These are phyloP conservation scores for Trachelus troglodyta DNA, from an alignment of 2,888 invertebrate genomes.

Conservation along the genomic window DNA sequence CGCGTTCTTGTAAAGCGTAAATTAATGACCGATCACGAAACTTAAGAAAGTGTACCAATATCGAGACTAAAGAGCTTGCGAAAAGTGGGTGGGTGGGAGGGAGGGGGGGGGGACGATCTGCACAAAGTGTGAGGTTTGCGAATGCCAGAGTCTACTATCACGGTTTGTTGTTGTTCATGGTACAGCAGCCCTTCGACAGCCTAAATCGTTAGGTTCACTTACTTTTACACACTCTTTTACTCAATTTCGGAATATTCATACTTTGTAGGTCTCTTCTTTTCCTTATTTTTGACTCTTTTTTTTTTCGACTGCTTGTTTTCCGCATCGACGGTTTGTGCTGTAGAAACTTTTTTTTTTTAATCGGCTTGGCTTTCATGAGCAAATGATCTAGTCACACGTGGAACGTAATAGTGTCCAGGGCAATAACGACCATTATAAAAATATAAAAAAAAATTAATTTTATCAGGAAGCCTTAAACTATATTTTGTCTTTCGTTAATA, in stretches of 20 bases:
- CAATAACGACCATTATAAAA: too few relatives aligned
- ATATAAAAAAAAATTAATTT: too few relatives aligned
- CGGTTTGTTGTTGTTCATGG: constrained; percentile 54
- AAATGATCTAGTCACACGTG: constrained; percentile 3
- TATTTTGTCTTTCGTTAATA: too few relatives aligned
- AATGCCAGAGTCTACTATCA: constrained; percentile 28
- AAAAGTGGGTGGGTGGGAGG: background rate
- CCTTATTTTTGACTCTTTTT: background rate
- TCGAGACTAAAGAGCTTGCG: constrained; percentile 27
- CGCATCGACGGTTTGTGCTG: background rate
- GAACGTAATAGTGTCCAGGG: too few relatives aligned
- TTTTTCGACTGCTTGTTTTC: background rate
- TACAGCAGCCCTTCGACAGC: constrained; percentile 57
- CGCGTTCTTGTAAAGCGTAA: background rate
- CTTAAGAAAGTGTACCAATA: constrained; percentile 1
- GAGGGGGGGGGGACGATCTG: constrained; percentile 11
- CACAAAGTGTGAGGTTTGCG: constrained; percentile 27
- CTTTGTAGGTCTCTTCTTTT: background rate
- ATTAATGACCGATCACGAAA: background rate
- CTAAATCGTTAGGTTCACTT: constrained; percentile 55
- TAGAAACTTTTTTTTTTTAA: background rate
- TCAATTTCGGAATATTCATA: too few relatives aligned
- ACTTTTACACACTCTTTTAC: too few relatives aligned
- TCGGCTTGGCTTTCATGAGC: background rate
- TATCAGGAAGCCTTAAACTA: too few relatives aligned